A percentile compares a stretch with the other conserved stretches of the same genome.
These are phyloP conservation scores for Cirrhinus molitorella DNA, from an alignment of 2,797 vertebrate species.

Conservation along the genomic window DNA sequence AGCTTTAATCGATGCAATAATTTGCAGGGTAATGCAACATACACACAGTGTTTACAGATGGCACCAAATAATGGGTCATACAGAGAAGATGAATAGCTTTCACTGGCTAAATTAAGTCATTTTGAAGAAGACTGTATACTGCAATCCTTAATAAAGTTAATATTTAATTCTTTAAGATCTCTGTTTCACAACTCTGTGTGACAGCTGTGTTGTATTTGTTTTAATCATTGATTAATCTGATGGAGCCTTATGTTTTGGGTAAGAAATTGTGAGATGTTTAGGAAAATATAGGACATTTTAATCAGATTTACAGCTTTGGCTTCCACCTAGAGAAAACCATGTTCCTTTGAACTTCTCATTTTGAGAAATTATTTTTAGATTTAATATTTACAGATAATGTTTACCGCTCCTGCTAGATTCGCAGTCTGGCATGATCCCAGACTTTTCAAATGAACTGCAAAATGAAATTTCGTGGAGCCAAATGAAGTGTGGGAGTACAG, in stretches of 20 bases:
- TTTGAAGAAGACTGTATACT: not conserved
- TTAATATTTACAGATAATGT: constrained; percentile 8
- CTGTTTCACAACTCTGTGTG: not conserved
- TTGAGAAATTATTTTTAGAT: constrained; percentile 12
- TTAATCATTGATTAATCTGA: not conserved
- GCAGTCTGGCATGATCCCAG: constrained; percentile 5
- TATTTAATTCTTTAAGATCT: not conserved
- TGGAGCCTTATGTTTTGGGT: not conserved
- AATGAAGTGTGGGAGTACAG: constrained; percentile 5
- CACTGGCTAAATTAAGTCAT: constrained; percentile 13
- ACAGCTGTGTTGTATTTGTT: not conserved
- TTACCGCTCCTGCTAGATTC: constrained; percentile 16
- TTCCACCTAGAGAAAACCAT: not conserved
- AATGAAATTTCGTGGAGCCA: constrained; percentile 15
- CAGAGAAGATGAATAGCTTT: constrained; percentile 25
- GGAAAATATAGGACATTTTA: not conserved
- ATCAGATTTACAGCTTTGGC: not conserved
- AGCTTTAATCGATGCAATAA: constrained; percentile 57
- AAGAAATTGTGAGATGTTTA: not conserved
- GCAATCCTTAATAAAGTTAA: not conserved
- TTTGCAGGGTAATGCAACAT: constrained; percentile 53
- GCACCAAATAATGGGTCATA: constrained; percentile 35
- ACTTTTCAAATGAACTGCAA: constrained; percentile 7
- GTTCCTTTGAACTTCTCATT: not conserved
- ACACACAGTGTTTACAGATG: constrained; percentile 40